Conservation (phyloP, 1,140 invertebrate genomes). For the Saccostrea glomerata region DNA sequence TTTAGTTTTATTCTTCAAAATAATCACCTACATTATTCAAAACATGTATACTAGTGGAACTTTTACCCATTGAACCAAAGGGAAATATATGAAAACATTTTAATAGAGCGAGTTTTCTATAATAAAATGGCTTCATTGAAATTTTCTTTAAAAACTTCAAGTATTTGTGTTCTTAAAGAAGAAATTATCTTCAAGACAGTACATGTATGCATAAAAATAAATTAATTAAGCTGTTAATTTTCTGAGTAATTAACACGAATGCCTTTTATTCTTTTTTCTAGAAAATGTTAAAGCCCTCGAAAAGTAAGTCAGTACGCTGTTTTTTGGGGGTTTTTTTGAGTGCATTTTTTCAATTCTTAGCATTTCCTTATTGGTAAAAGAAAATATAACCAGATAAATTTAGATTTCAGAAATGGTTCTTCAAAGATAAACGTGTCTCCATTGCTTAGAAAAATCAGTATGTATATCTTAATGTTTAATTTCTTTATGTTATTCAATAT, state of each 20-base stretch:
- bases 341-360: background rate
- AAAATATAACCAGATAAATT: background rate
- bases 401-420: background rate
- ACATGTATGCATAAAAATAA: background rate
- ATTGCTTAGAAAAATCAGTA: conserved; percentile 16
- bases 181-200: no score
- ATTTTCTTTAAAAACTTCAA: no score
- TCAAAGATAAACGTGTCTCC: background rate
- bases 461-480: background rate
- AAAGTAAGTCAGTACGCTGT: background rate
- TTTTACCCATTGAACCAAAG: no score
- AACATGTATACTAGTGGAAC: no score
- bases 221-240: background rate
- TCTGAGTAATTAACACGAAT: background rate
- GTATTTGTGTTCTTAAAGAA: no score
- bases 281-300: background rate
- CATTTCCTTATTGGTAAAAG: background rate
- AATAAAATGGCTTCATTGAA: no score
- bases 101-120: no score
- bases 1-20: no score
- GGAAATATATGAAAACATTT: no score
- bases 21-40: no score
- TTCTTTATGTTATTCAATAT: background rate
- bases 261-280: background rate
- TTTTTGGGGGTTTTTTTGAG: background rate